phyloP scores from a whole-genome alignment of 1,140 invertebrate species.

The Phymorhynchus buccinoides region DNA sequence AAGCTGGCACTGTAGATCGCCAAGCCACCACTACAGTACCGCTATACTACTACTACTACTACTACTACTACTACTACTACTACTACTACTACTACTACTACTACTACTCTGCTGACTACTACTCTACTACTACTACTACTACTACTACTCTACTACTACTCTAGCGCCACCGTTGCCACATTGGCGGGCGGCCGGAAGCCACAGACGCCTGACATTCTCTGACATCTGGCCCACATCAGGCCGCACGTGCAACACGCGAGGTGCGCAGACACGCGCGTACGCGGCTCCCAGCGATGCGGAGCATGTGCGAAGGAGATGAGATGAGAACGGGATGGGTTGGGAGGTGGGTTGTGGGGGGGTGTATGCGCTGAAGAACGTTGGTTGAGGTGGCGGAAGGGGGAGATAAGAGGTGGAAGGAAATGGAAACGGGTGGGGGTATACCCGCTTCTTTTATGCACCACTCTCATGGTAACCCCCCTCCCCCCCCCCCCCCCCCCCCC shows the following conservation, averaged over 20 bases:
- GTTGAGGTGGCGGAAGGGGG: too few relatives aligned
- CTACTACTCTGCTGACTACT: background rate
- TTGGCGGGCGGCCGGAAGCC: background rate
- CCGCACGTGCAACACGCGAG: slow-evolving; percentile 13
- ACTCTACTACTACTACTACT: background rate
- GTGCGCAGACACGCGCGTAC: slow-evolving; percentile 18
- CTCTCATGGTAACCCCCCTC: too few relatives aligned
- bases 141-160: background rate
- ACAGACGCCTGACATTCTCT: slow-evolving; percentile 15
- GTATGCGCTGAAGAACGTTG: too few relatives aligned
- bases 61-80: background rate
- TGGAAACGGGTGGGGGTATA: too few relatives aligned
- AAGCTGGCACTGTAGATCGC: too few relatives aligned
- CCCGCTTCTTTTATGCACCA: too few relatives aligned
- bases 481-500: too few relatives aligned
- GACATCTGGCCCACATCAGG: slow-evolving; percentile 22
- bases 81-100: background rate
- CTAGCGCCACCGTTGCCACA: too few relatives aligned
- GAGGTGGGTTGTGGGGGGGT: too few relatives aligned
- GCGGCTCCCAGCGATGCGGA: slow-evolving; percentile 6
- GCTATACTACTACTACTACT: background rate
- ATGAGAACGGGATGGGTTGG: too few relatives aligned
- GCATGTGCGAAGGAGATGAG: background rate
- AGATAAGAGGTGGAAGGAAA: too few relatives aligned
- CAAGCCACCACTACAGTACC: too few relatives aligned